A percentile compares a stretch with the other conserved stretches of the same genome.
Conservation (phyloP, 1,140 invertebrate genomes). For the Parapsyche elsis region DNA sequence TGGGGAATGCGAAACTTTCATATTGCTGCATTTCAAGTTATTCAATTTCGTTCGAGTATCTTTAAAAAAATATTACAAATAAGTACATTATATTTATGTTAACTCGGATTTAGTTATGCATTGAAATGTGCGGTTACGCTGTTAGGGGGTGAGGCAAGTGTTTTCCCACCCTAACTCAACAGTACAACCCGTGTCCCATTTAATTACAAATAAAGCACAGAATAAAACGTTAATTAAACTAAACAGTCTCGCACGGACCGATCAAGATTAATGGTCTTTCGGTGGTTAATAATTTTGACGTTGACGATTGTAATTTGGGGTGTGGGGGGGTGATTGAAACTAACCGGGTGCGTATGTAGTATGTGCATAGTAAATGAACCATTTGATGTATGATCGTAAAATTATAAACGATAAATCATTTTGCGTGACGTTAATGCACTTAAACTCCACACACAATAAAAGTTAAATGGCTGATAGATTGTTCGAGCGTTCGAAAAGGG, state of each 20-base stretch:
- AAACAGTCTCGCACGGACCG: background rate
- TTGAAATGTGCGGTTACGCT: too few relatives aligned
- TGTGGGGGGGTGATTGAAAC: background rate
- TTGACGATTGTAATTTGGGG: background rate
- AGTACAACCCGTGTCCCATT: too few relatives aligned
- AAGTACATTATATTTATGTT: too few relatives aligned
- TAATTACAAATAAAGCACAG: too few relatives aligned
- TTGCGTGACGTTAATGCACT: background rate
- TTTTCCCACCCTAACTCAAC: too few relatives aligned
- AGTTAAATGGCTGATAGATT: background rate
- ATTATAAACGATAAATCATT: conserved; percentile 32
- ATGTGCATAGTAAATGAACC: background rate
- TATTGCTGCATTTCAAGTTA: too few relatives aligned
- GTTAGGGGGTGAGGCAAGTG: too few relatives aligned
- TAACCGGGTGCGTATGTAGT: background rate
- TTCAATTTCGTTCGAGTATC: too few relatives aligned
- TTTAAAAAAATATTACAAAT: too few relatives aligned
- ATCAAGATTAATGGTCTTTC: background rate
- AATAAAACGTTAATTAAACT: too few relatives aligned
- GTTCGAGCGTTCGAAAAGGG: background rate
- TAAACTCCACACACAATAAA: background rate
- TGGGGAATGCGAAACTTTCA: too few relatives aligned
- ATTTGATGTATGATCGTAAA: conserved; percentile 21
- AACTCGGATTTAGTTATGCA: too few relatives aligned
- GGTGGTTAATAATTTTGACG: background rate